These are phyloP conservation scores for Anas platyrhynchos DNA, from an alignment of 2,113 vertebrate genomes.

Conservation along the genomic window DNA sequence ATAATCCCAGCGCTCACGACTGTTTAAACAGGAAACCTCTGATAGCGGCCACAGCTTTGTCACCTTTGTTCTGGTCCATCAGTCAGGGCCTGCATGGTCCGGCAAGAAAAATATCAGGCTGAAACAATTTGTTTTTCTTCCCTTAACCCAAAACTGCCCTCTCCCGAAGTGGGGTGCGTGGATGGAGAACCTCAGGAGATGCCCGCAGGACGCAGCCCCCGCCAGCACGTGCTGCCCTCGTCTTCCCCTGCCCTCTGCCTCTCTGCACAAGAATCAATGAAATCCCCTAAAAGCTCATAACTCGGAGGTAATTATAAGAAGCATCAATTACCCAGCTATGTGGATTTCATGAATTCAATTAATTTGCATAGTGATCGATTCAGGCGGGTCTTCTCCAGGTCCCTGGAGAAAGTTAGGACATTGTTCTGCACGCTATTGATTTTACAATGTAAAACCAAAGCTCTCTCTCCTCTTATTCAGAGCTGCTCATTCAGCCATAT, in stretches of 20 bases:
- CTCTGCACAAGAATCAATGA: conserved; percentile 64
- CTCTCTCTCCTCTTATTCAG: conserved; percentile 71
- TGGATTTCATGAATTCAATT: conserved; percentile 79
- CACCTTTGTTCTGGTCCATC: neutral
- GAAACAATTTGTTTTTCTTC: neutral
- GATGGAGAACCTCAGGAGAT: neutral
- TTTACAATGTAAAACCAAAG: conserved; percentile 78
- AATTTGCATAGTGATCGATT: conserved; percentile 82
- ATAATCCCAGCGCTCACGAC: neutral
- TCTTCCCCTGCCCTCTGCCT: neutral
- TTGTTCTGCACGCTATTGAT: conserved; percentile 79
- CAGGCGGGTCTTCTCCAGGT: conserved; percentile 63
- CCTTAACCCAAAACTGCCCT: neutral
- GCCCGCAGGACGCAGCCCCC: neutral
- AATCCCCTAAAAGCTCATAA: conserved; percentile 79
- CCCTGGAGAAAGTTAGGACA: conserved; percentile 76
- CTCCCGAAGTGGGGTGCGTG: neutral
- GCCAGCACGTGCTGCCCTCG: neutral
- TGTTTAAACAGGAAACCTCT: neutral
- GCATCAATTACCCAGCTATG: conserved; percentile 80
- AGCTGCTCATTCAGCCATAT: conserved; percentile 82
- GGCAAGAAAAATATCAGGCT: neutral
- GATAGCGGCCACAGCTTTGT: neutral
- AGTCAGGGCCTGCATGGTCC: neutral
- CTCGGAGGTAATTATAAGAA: conserved; percentile 82